Evolutionary conservation across 2,888 invertebrate genomes (phyloP).

Genomic region (Asteroscopus sphinx): DNA sequence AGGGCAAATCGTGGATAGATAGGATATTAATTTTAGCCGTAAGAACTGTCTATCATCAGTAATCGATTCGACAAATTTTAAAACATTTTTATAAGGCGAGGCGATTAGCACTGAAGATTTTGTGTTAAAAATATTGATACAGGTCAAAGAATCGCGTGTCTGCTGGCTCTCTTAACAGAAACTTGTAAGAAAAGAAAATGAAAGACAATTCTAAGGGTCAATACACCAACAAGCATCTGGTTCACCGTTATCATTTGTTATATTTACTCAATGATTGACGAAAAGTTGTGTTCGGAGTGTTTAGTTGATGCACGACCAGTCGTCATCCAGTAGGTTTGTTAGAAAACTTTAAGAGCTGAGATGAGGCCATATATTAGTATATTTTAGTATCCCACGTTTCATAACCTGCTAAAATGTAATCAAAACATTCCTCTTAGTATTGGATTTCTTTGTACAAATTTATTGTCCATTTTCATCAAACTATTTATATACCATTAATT

Average conservation of each 20-base stretch:
- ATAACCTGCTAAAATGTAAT: conserved; percentile 54
- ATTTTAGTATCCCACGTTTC: conserved; percentile 52
- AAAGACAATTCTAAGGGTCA: background rate
- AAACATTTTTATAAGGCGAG: too few species aligned
- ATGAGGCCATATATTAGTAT: conserved; percentile 75
- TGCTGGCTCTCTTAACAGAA: too few species aligned
- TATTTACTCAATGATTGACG: conserved; percentile 50
- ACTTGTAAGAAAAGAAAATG: too few species aligned
- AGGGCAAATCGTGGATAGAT: too few species aligned
- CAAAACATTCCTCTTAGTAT: conserved; percentile 82
- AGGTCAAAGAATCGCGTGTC: too few species aligned
- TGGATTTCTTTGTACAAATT: conserved; percentile 70
- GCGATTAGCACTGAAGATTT: too few species aligned
- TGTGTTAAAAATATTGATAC: too few species aligned
- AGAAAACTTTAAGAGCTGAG: conserved; percentile 82
- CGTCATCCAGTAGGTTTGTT: conserved; percentile 86
- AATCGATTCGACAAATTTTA: too few species aligned
- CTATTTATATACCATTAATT: conserved; percentile 39
- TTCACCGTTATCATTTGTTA: conserved; percentile 32
- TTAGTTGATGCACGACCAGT: conserved; percentile 54
- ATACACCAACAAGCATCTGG: conserved; percentile 13
- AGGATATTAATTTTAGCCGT: too few species aligned
- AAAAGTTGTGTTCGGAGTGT: conserved; percentile 55
- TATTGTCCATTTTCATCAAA: conserved; percentile 44
- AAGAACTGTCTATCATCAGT: too few species aligned